Evolutionary conservation across 1,140 invertebrate genomes (phyloP).

Genomic region (Ctenoplectra terminalis): DNA sequence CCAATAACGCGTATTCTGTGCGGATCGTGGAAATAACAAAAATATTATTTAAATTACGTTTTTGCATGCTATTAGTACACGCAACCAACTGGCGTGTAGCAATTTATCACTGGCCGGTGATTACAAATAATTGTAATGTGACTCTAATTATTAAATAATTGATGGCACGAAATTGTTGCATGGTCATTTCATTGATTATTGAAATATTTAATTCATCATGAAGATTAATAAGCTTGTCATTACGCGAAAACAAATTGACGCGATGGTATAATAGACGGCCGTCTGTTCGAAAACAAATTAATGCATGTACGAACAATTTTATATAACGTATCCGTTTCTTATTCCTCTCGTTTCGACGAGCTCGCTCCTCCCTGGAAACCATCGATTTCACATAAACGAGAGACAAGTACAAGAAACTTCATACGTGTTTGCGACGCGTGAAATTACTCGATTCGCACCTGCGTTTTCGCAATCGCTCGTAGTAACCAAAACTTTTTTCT

Average conservation of each 20-base stretch:
- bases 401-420: not conserved
- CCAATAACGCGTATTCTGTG: not conserved
- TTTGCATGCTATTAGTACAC: not conserved
- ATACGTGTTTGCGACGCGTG: not conserved
- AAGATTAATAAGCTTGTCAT: conserved; percentile 63
- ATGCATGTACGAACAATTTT: conserved; percentile 19
- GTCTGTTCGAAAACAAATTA: conserved; percentile 49
- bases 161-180: conserved; percentile 24
- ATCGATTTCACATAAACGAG: conserved; percentile 9
- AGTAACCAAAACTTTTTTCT: not conserved
- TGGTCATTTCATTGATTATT: conserved; percentile 26
- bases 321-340: not conserved
- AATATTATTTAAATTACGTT: conserved; percentile 31
- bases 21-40: not conserved
- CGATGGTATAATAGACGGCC: conserved; percentile 43
- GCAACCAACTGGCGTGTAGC: not conserved
- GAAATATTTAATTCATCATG: conserved; percentile 45
- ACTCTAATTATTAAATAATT: conserved; percentile 50
- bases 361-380: not conserved
- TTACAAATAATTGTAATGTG: conserved; percentile 43
- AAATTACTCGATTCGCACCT: conserved; percentile 24
- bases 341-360: not conserved
- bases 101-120: conserved; percentile 35
- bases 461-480: not conserved
- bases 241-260: conserved; percentile 41